Base-by-base conservation (phyloP, 2,888 invertebrate species). In the Masnerella sp. region DNA sequence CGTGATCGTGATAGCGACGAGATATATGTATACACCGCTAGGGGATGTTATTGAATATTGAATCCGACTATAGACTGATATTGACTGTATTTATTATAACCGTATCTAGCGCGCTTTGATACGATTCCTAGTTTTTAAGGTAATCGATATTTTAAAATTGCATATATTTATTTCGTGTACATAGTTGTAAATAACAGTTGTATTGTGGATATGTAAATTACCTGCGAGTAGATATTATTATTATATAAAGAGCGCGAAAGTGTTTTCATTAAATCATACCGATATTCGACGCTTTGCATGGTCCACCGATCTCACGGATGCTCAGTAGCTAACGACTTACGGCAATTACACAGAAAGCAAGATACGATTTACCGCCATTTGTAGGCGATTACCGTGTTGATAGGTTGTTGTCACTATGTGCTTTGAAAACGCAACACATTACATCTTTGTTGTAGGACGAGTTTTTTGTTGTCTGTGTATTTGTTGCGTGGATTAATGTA, bases 121-220 rank as follows among this genome's bases (percentile, higher is more conserved):
- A 51, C 58, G 51, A 62, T 67, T 62, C 20, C 42, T 52, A 61
- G 56, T 11, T 68, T 43, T 58, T 59, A 65, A 62, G 51, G 11
- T 30, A 68, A 69, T 62, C 67, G 62, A 74, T 74, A 71, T 61
- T 59, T 43, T 45, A 43, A 64, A 45, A 36, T 74, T 76, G 69
- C n/a, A 77, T 75, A 76, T 83, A 83, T 83, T 83, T 83, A 83
- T 83, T 83, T 78, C 25, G 9, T 83, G 83, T 83, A 83, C 25
- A 83, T 82, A 83, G 32, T 20, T 83, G 81, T 82, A 81, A 77
- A 82, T 82, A 83, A 18, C 38, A 65, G 67, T 47, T 64, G 71
- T 78, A 51, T 52, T 80, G 76, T 79, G 73, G 71, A 79, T 80
- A 79, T 81, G 78, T 82, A 81, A 76, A 64, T 80, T 81, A 80